phyloP scores from a whole-genome alignment of 2,797 vertebrate genomes.

The Bucorvus abyssinicus region DNA sequence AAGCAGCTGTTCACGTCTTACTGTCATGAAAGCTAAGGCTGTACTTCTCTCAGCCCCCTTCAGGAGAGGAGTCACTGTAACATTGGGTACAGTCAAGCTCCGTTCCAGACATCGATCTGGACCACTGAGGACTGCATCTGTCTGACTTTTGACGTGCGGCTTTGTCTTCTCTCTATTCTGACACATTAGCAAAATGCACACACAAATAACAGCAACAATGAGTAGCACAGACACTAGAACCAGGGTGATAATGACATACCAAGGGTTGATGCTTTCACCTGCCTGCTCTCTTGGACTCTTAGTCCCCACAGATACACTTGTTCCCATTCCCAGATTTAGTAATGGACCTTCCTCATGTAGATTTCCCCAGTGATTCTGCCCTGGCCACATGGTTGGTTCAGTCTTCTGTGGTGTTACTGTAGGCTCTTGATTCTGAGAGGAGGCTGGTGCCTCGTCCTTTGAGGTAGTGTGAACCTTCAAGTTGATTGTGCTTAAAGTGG shows the following conservation, averaged over 20 bases:
- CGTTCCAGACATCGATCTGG: slow-evolving; percentile 69
- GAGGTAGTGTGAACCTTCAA: slow-evolving; percentile 45
- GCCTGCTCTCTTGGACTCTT: slow-evolving; percentile 74
- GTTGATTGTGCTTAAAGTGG: slow-evolving; percentile 26
- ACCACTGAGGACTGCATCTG: neutral
- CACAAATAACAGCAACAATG: slow-evolving; percentile 72
- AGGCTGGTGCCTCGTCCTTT: slow-evolving; percentile 25
- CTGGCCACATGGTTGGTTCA: slow-evolving; percentile 67
- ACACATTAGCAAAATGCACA: slow-evolving; percentile 75
- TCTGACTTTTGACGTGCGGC: slow-evolving; percentile 30
- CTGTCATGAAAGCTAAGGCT: slow-evolving; percentile 58
- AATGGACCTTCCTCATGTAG: slow-evolving; percentile 58
- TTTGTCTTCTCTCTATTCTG: slow-evolving; percentile 78
- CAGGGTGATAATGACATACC: slow-evolving; percentile 80
- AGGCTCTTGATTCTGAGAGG: slow-evolving; percentile 33
- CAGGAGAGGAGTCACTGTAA: slow-evolving; percentile 84
- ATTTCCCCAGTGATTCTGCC: slow-evolving; percentile 77
- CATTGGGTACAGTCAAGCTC: slow-evolving; percentile 78
- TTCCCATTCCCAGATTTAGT: slow-evolving; percentile 67
- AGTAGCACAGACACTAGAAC: slow-evolving; percentile 77
- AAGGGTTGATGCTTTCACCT: slow-evolving; percentile 71
- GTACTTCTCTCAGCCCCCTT: slow-evolving; percentile 62
- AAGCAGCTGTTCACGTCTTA: slow-evolving; percentile 31
- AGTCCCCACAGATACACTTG: slow-evolving; percentile 56
- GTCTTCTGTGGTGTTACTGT: slow-evolving; percentile 71